Percentiles rank a stretch among this genome's conserved stretches.
Evolutionary conservation across 2,888 invertebrate species (phyloP).

Genomic region (Drosophila rubida): DNA sequence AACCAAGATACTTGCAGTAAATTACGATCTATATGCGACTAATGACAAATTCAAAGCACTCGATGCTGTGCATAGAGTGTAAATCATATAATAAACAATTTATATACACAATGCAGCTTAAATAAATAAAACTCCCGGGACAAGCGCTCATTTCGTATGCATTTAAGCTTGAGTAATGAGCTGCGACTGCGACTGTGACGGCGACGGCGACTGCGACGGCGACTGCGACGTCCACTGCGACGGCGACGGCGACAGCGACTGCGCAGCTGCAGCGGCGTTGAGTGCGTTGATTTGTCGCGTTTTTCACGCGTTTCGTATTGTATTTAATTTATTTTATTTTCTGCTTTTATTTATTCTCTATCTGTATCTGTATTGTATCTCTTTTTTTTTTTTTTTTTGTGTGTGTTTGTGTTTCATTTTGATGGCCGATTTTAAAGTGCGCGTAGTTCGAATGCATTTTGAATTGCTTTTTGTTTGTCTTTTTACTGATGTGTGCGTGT

Average conservation of each 20-base stretch:
- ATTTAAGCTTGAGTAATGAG: slow-evolving; percentile 75
- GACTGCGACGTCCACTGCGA: slow-evolving; percentile 14
- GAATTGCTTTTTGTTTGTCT: slow-evolving; percentile 33
- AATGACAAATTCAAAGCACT: slow-evolving; percentile 57
- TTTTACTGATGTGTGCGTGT: slow-evolving; percentile 14
- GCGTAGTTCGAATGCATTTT: slow-evolving; percentile 60
- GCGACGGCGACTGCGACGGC: slow-evolving; percentile 22
- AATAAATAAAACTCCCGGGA: slow-evolving; percentile 61
- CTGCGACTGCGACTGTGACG: slow-evolving; percentile 36
- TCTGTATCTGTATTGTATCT: no score
- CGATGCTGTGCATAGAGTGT: slow-evolving; percentile 49
- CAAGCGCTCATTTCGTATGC: slow-evolving; percentile 79
- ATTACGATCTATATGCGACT: slow-evolving; percentile 32
- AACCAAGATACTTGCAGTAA: no score
- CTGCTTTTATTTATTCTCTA: slow-evolving; percentile 19
- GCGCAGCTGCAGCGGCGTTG: slow-evolving; percentile 9
- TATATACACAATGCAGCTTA: slow-evolving; percentile 52
- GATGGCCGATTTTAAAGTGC: slow-evolving; percentile 31
- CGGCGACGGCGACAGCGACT: slow-evolving; percentile 18
- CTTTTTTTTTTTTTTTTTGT: slow-evolving; percentile 16
- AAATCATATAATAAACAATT: slow-evolving; percentile 66
- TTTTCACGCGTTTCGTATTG: slow-evolving; percentile 45
- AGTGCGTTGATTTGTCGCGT: slow-evolving; percentile 38
- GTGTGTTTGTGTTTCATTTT: slow-evolving; percentile 18
- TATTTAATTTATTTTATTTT: slow-evolving; percentile 26